Evolutionary conservation across 2,797 vertebrate genomes (phyloP).

Genomic region (Paramormyrops hopkinsi): DNA sequence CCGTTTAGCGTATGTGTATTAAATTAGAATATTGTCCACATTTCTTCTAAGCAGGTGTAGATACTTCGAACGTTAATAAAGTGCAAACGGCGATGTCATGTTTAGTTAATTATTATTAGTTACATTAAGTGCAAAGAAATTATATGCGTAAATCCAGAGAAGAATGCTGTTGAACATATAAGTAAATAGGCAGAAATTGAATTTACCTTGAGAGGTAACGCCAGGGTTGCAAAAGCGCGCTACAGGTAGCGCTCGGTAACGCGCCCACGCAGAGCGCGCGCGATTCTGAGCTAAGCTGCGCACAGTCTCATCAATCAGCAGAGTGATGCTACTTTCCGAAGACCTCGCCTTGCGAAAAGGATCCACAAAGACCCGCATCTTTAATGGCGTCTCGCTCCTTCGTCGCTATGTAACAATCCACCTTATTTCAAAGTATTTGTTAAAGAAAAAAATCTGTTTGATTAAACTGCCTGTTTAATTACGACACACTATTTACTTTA

Average conservation of each 20-base stretch:
- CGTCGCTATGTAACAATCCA: not conserved
- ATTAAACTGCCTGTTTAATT: not conserved
- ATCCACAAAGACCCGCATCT: slow-evolving; percentile 8
- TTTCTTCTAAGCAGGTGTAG: not conserved
- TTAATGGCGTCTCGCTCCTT: slow-evolving; percentile 3
- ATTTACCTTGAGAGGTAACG: not conserved
- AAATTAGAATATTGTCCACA: not conserved
- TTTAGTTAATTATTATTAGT: not conserved
- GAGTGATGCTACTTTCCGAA: slow-evolving; percentile 3
- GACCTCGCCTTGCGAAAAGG: not conserved
- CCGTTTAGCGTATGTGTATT: not conserved
- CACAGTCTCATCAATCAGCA: slow-evolving; percentile 11
- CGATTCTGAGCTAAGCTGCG: not conserved
- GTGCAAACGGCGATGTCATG: not conserved
- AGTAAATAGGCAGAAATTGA: not conserved
- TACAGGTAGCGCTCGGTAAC: slow-evolving; percentile 28
- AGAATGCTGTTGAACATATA: not conserved
- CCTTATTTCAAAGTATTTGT: not conserved
- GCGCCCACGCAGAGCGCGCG: not conserved
- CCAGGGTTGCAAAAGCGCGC: not conserved
- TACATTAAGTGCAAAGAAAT: not conserved
- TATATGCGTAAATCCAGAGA: not conserved
- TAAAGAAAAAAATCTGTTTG: not conserved
- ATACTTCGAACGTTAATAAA: not conserved
- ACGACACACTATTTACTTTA: not conserved